These are phyloP conservation scores for Phalacrocorax carbo DNA, from an alignment of 2,113 vertebrate species.

Conservation along the genomic window DNA sequence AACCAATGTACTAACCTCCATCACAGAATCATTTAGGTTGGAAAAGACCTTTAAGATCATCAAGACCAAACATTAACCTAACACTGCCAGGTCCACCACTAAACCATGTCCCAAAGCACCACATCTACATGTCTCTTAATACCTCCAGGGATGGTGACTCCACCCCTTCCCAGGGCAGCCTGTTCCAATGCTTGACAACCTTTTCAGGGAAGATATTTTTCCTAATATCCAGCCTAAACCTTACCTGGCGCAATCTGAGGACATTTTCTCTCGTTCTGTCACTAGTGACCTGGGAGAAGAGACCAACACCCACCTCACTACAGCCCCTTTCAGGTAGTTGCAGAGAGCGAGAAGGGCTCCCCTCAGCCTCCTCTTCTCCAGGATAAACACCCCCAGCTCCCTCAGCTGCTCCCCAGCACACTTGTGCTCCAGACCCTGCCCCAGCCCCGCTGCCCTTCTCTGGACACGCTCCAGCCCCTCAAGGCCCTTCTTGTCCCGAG, in stretches of 20 bases:
- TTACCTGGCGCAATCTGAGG: not conserved
- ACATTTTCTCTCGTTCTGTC: not conserved
- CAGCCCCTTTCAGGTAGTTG: not conserved
- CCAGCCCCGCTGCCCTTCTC: not conserved
- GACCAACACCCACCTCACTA: no score
- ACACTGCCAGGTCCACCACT: not conserved
- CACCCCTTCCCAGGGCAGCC: not conserved
- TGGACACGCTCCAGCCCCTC: not conserved
- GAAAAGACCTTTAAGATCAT: not conserved
- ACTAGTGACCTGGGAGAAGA: not conserved
- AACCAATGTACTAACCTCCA: not conserved
- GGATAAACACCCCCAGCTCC: not conserved
- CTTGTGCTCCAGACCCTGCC: not conserved
- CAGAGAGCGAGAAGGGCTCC: not conserved
- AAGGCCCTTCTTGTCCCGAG: not conserved
- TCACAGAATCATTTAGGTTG: not conserved
- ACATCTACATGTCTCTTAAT: not conserved
- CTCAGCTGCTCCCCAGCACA: not conserved
- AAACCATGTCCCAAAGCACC: not conserved
- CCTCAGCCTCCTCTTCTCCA: not conserved
- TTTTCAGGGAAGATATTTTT: not conserved
- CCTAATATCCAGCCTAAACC: not conserved
- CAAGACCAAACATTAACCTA: fast-evolving
- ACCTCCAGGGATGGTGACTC: not conserved
- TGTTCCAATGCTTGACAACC: fast-evolving